Base-by-base conservation (phyloP, 2,113 vertebrate species). In the Clinocottus analis region DNA sequence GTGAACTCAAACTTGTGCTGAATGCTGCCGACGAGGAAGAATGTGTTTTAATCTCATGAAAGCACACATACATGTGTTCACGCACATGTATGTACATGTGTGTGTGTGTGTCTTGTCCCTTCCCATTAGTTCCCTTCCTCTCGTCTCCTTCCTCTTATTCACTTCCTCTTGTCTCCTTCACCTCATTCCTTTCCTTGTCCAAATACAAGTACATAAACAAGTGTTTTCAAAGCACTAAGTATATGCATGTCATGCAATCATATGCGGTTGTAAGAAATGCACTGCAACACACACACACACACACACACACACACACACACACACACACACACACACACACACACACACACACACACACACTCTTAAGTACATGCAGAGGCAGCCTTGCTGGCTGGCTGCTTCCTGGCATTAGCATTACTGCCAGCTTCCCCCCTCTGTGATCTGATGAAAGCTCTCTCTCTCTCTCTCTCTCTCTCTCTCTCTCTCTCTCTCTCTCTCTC, bases 351-450 rank as follows among this genome's bases (percentile, higher is more conserved):
- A 56, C 7, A 63, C 17, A 41, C 59, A 72, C 37, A 82, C 3
- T 68, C 33, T 80, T 82, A 88, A 80, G 61, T 75, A 81, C 75
- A 88, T 88, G 87, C 82, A 85, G 79, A 80, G 77, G 72, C 71
- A 67, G 85, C 27, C 55, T 75, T 75, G 35, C 75, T 83, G 80
- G 75, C 75, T 91, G 83, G 70, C 83, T 84, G 87, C 79, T 87
- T 86, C 83, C 84, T 89, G 83, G 68, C 79, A 88, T 91, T 88
- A 88, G 85, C 76, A 87, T 90, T 85, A 88, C 72, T 83, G 85
- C 74, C 87, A 87, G 62, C 85, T 63, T 76, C 65, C 68, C 71
- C 63, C 72, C 29, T 77, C 77, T 83, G 37, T 87, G 88, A 85
- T 88, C 65, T 81, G 78, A 88, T 79, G 87, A 64, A 84, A 87